Conservation (phyloP, 2,888 invertebrate species). For the Auanema freiburgensis region DNA sequence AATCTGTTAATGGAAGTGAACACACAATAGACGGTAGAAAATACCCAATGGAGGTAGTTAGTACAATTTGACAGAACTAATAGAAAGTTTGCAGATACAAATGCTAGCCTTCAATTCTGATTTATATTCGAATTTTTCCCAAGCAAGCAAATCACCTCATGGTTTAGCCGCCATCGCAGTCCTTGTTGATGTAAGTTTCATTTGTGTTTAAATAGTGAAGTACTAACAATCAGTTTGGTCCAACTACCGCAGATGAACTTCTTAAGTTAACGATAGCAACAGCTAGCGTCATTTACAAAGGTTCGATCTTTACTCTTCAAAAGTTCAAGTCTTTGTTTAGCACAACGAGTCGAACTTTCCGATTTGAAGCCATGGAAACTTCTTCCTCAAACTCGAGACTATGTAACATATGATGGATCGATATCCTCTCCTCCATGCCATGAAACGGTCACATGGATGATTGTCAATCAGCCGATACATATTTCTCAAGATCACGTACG, state of each 20-base stretch:
- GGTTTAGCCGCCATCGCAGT: constrained; percentile 91
- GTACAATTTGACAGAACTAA: neutral
- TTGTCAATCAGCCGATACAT: constrained; percentile 95
- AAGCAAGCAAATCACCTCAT: constrained; percentile 88
- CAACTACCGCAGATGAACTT: constrained; percentile 46
- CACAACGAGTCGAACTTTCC: constrained; percentile 40
- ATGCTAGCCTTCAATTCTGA: constrained; percentile 97
- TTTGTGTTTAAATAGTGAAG: constrained; percentile 2
- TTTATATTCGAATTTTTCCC: constrained; percentile 91
- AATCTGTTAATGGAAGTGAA: constrained; percentile 86
- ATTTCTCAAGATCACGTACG: constrained; percentile 89
- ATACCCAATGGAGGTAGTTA: constrained; percentile 92
- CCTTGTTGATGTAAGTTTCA: constrained; percentile 81
- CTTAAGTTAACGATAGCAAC: constrained; percentile 48
- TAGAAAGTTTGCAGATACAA: constrained; percentile 79
- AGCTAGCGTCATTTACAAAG: constrained; percentile 34
- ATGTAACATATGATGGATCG: constrained; percentile 73
- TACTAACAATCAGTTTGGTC: constrained; percentile 35
- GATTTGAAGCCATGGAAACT: constrained; percentile 51
- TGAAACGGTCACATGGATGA: constrained; percentile 81
- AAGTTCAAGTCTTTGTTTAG: constrained; percentile 11
- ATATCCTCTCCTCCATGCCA: constrained; percentile 81
- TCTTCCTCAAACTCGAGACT: constrained; percentile 47
- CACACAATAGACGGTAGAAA: constrained; percentile 92
- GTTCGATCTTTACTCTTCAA: constrained; percentile 10